A percentile compares a stretch with the other conserved stretches of the same genome.
Evolutionary conservation across 2,113 vertebrate genomes (phyloP).

Genomic region (Gorsachius goisagi): DNA sequence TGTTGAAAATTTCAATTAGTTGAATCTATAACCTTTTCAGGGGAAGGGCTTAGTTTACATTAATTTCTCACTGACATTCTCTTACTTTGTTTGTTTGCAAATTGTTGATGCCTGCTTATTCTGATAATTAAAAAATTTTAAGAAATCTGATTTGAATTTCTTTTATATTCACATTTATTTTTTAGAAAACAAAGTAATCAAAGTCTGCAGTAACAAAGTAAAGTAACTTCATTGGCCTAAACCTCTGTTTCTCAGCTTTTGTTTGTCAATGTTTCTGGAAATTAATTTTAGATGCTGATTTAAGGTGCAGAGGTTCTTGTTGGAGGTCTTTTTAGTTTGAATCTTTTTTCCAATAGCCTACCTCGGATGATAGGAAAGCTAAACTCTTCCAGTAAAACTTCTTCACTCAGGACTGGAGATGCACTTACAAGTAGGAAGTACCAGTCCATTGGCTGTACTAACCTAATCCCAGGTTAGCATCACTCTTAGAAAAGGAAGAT

Average conservation of each 20-base stretch:
- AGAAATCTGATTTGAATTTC: not conserved
- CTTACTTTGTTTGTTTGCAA: not conserved
- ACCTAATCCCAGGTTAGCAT: not conserved
- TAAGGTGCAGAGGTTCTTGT: not conserved
- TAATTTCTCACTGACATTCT: not conserved
- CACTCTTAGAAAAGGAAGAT: not conserved
- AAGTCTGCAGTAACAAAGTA: not conserved
- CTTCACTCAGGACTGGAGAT: not conserved
- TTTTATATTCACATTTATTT: not conserved
- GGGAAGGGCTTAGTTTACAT: not conserved
- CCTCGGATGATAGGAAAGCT: not conserved
- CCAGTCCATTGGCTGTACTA: not conserved
- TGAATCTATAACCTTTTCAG: not conserved
- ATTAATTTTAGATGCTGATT: not conserved
- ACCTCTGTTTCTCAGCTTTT: not conserved
- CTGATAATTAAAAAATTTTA: not conserved
- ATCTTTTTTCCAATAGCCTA: not conserved
- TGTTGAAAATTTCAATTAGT: not conserved
- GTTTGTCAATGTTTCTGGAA: not conserved
- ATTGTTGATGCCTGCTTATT: not conserved
- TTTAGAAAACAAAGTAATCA: not conserved
- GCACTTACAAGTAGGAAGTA: not conserved
- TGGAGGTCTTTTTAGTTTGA: not conserved
- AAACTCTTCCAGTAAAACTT: not conserved
- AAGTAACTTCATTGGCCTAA: not conserved